Evolutionary conservation across 2,797 vertebrate genomes (phyloP).

Genomic region (Alosa sapidissima): DNA sequence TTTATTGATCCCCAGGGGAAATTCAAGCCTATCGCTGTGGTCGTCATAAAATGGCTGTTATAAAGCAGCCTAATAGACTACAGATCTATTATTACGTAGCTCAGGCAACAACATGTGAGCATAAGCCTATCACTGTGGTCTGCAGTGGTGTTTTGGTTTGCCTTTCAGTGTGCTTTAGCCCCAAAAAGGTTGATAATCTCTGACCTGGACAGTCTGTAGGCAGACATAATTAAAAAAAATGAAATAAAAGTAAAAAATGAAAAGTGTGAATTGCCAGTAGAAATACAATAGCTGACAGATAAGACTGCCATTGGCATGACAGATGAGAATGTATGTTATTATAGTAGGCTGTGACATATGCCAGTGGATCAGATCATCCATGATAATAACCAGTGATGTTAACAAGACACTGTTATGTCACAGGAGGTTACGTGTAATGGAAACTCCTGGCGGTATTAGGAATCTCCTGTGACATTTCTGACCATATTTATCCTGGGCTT

Average conservation of each 20-base stretch:
- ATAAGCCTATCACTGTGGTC: too few species aligned
- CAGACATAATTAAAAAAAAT: neutral
- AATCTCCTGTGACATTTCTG: neutral
- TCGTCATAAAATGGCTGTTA: too few species aligned
- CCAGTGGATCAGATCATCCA: neutral
- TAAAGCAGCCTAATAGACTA: too few species aligned
- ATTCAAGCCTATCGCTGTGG: too few species aligned
- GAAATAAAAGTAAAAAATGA: neutral
- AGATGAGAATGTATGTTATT: neutral
- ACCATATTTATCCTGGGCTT: neutral
- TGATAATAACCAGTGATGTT: neutral
- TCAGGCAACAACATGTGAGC: too few species aligned
- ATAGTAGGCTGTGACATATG: neutral
- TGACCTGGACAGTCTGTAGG: neutral
- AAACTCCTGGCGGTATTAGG: neutral
- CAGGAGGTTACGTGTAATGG: neutral
- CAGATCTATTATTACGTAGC: too few species aligned
- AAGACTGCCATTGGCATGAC: neutral
- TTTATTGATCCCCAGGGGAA: too few species aligned
- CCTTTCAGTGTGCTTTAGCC: too few species aligned
- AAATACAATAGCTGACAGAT: neutral
- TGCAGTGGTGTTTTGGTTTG: too few species aligned
- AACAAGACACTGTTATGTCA: neutral
- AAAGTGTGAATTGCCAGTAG: neutral
- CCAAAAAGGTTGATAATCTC: too few species aligned